Evolutionary conservation across 2,113 vertebrate genomes (phyloP), one percentile per base, ranked within the genome.

Genomic region (Candoia aspera): DNA sequence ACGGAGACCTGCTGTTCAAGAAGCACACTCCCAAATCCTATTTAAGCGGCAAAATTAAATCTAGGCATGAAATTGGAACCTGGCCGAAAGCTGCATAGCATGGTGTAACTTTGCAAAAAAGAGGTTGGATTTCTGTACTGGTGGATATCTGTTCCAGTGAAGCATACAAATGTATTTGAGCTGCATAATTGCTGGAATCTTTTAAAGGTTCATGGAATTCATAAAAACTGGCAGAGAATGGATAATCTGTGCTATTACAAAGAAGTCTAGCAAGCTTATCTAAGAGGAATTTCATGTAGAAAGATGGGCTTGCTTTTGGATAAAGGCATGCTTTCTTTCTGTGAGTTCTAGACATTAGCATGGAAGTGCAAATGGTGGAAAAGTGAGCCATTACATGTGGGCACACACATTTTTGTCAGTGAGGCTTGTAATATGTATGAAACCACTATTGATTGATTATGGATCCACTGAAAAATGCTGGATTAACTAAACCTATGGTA

Each of bases 41-140:
- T 26, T 29, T 46, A n/a, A 54, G 33, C 13, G 26, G 29, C 59
- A 42, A 86, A 59, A 84, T 12, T 49, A 84, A 1, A 15, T 87
- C 46, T 87, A 53, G 85, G 53, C 33, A 26, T 86, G 62, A 37
- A 54, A 33, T 64, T 88, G 91, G 64, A 88, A 88, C 54, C 64
- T 87, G 62, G 54, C 8, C 26, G 57, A 79, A 86, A 85, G 68
- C 53, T 83, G 54, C 64, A 79, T 42, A 26, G 91, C 86, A 92
- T 58, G 53, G 33, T 83, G 54, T 64, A 83, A 88, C 87, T 92
- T 58, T 83, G 91, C 62, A 58, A 55, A 86, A 83, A 23, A 64
- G 86, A 33, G 33, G 17, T 59, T 24, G 88, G 87, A 88, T 62
- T 92, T 88, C 62, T 83, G 64, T 53, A 24, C 86, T 55, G 84